These are phyloP conservation scores for Saxidomus purpurata DNA, from an alignment of 1,140 invertebrate species.

Conservation along the genomic window DNA sequence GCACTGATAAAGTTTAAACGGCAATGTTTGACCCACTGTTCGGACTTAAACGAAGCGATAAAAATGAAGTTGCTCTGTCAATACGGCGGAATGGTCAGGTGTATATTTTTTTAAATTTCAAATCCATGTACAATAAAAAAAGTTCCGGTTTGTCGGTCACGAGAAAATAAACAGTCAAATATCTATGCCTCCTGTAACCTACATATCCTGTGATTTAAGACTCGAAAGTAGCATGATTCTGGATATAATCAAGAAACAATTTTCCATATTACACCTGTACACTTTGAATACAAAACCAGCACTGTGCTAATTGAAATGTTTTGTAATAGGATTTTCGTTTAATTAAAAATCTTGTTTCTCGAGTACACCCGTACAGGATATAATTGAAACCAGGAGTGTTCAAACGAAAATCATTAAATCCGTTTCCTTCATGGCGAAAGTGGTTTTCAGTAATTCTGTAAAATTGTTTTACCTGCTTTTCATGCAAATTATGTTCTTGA, in stretches of 20 bases:
- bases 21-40: no score
- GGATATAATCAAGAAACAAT: neutral
- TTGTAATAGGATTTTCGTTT: constrained; percentile 33
- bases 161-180: no score
- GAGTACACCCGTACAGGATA: constrained; percentile 14
- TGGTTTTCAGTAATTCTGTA: neutral
- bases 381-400: constrained; percentile 41
- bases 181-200: no score
- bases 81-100: no score
- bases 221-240: no score
- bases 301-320: constrained; percentile 38
- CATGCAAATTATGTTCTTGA: neutral
- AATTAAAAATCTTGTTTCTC: constrained; percentile 39
- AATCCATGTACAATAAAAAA: no score
- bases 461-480: neutral
- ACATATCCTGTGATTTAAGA: no score
- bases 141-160: no score
- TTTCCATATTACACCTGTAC: neutral
- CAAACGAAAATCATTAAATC: constrained; percentile 32
- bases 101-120: no score
- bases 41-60: no score
- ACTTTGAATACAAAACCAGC: neutral
- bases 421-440: constrained; percentile 7
- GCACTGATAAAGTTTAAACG: no score
- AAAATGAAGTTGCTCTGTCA: no score